These are phyloP conservation scores for Drosophila subobscura DNA, from an alignment of 1,140 invertebrate species.

Conservation along the genomic window DNA sequence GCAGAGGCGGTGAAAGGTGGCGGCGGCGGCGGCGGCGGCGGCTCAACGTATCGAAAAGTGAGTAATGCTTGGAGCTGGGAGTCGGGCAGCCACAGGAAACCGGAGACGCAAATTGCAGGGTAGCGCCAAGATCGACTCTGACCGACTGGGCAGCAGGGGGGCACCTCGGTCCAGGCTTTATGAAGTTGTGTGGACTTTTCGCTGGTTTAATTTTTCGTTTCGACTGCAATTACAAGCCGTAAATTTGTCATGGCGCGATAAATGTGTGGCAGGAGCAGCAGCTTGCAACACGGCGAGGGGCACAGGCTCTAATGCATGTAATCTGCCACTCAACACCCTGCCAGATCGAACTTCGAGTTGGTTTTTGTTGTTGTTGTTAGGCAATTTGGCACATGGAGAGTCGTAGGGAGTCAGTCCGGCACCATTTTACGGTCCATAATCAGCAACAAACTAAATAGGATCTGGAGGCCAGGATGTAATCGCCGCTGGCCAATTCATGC, in stretches of 20 bases:
- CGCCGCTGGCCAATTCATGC: slow-evolving; percentile 76
- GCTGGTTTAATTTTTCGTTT: slow-evolving; percentile 67
- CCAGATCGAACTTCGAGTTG: slow-evolving; percentile 34
- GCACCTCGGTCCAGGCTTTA: slow-evolving; percentile 32
- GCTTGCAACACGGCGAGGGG: background rate
- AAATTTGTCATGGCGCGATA: slow-evolving; percentile 82
- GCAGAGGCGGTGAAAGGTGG: slow-evolving; percentile 56
- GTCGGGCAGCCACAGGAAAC: slow-evolving; percentile 64
- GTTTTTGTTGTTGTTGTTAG: slow-evolving; percentile 42
- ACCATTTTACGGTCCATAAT: slow-evolving; percentile 52
- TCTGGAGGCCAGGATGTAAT: slow-evolving; percentile 18
- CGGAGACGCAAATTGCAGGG: slow-evolving; percentile 74
- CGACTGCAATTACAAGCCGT: slow-evolving; percentile 81
- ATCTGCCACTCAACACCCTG: slow-evolving; percentile 81
- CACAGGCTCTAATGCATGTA: slow-evolving; percentile 80
- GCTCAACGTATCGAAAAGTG: slow-evolving; percentile 30
- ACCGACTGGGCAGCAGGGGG: background rate
- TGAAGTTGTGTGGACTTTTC: slow-evolving; percentile 79
- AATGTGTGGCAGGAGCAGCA: slow-evolving; percentile 50
- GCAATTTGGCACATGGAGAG: slow-evolving; percentile 59
- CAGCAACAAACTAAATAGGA: slow-evolving; percentile 71
- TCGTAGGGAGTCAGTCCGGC: slow-evolving; percentile 3
- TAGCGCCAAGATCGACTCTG: slow-evolving; percentile 53
- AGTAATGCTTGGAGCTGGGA: slow-evolving; percentile 34
- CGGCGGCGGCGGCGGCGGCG: slow-evolving; percentile 60